Base-by-base conservation (phyloP, 2,888 invertebrate species). In the Pammene aurita region DNA sequence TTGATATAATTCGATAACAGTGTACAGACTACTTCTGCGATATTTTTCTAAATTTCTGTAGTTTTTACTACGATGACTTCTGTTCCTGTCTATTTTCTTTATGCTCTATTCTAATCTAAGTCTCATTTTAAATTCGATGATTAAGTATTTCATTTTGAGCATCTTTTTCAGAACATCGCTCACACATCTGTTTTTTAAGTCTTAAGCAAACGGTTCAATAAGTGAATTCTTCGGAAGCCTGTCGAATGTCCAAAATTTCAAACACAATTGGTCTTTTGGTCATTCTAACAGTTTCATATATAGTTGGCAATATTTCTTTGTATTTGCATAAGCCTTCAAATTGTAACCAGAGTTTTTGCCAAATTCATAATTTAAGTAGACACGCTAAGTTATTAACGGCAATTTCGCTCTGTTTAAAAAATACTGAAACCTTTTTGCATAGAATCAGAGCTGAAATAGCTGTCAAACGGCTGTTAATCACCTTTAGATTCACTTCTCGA, bases 401-500 rank as follows among this genome's bases (percentile, higher is more conserved):
- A 41, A 65, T 64, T 69, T 69, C 69, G 16, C 69, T 69, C 69
- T 69, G 35, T 26, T 14, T 34, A 48, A 54, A 26, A 55, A 44
- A 10, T 7, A 63, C 18, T 9, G 18, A 58, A 38, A 48, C 16
- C 16, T 44, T 6, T 35, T 44, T 64, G 11, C 35, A 55, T 7
- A 61, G 11, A 44, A 56, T 70, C 62, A 67, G 68, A 79, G 73
- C 76, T 65, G 72, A 78, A 78, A 83, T 79, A 80, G 77, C 75
- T 78, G 82, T 81, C 80, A 74, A 74, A 72, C 76, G 81, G 75
- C 80, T 81, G 78, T 72, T 82, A 84, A 85, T 86, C 90, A 90
- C 89, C 83, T 86, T 85, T 90, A 90, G 90, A 84, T 86, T 89
- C 90, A 90, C 89, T 83, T 80, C 82, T 88, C 84, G 83, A 85